phyloP scores from a whole-genome alignment of 2,888 invertebrate species.

The Zygogramma bicolorata region DNA sequence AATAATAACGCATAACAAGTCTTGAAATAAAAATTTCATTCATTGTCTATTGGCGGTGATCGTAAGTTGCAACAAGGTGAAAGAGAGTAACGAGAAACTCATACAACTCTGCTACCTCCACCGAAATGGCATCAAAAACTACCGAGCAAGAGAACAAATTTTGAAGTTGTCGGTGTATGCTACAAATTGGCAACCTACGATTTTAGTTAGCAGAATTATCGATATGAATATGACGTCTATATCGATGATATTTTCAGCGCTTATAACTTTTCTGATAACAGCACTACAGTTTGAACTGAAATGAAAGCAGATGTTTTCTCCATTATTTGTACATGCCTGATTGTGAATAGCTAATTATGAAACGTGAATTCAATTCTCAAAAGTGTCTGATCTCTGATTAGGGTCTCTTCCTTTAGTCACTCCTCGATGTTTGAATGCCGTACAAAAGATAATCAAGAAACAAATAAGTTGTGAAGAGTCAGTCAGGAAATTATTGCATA shows the following conservation, averaged over 20 bases:
- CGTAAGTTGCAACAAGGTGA: not conserved
- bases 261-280: slow-evolving; percentile 25
- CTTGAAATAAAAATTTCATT: no score
- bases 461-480: no score
- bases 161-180: slow-evolving; percentile 2
- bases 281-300: slow-evolving; percentile 13
- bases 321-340: not conserved
- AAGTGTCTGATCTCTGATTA: no score
- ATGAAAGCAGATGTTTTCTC: not conserved
- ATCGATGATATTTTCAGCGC: slow-evolving; percentile 12
- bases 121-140: not conserved
- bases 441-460: no score
- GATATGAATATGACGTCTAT: slow-evolving; percentile 16
- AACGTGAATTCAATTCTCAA: no score
- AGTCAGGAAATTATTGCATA: no score
- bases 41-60: not conserved
- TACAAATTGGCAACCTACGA: slow-evolving; percentile 13
- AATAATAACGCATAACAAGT: no score
- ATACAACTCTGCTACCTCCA: slow-evolving; percentile 7
- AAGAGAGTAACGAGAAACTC: slow-evolving; percentile 7
- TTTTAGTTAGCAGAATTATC: slow-evolving; percentile 26
- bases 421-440: no score
- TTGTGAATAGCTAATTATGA: no score
- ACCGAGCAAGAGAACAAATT: not conserved
- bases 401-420: no score